phyloP scores from a whole-genome alignment of 1,140 invertebrate genomes.

The Hetaerina americana region DNA sequence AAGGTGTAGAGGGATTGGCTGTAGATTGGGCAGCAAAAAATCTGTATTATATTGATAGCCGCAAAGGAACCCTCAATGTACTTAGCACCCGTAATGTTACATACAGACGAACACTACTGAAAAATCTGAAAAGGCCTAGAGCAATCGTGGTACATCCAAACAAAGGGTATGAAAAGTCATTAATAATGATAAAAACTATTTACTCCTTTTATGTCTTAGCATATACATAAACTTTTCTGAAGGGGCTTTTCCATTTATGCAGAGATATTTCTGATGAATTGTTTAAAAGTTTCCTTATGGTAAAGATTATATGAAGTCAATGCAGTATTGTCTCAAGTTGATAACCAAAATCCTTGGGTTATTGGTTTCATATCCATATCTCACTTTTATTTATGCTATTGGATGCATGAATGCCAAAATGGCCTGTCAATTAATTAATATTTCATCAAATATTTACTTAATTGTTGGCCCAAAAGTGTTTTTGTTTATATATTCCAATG shows the following conservation, averaged over 20 bases:
- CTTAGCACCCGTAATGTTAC: slow-evolving; percentile 75
- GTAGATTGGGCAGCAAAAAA: slow-evolving; percentile 97
- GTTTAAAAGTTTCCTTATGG: background rate
- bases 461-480: too few species aligned
- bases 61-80: slow-evolving; percentile 90
- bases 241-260: background rate
- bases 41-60: slow-evolving; percentile 94
- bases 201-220: background rate
- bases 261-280: background rate
- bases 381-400: too few species aligned
- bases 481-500: too few species aligned
- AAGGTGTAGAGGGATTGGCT: slow-evolving; percentile 92
- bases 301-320: too few species aligned
- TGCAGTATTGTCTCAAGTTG: too few species aligned
- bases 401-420: too few species aligned
- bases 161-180: slow-evolving; percentile 45
- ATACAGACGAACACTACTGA: slow-evolving; percentile 68
- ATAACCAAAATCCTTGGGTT: too few species aligned
- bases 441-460: too few species aligned
- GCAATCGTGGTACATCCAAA: slow-evolving; percentile 95
- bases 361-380: too few species aligned
- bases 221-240: background rate
- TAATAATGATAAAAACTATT: background rate
- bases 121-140: slow-evolving; percentile 78
- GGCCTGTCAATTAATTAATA: too few species aligned